Percentiles rank a stretch among this genome's conserved stretches.
Conservation (phyloP, 1,140 invertebrate genomes). For the Hetaerina americana region DNA sequence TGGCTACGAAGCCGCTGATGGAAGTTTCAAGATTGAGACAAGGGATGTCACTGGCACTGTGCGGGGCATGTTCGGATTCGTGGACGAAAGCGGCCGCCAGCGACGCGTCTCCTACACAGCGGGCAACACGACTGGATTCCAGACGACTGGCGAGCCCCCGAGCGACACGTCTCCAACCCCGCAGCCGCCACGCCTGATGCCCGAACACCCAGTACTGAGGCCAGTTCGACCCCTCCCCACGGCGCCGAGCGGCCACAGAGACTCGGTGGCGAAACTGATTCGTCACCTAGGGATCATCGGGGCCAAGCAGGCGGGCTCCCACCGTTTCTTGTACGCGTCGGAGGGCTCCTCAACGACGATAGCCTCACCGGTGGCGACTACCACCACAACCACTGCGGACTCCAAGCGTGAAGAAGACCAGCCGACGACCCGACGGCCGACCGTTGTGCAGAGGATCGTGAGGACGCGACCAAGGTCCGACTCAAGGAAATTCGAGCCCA, state of each 20-base stretch:
- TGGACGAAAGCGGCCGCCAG: conserved; percentile 20
- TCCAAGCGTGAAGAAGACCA: background rate
- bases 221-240: background rate
- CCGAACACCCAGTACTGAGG: background rate
- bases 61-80: conserved; percentile 32
- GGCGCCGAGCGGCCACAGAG: background rate
- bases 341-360: background rate
- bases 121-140: background rate
- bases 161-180: background rate
- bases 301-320: background rate
- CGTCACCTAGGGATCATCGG: background rate
- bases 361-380: background rate
- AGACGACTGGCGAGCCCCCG: background rate
- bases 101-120: background rate
- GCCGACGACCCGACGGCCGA: background rate
- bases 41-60: conserved; percentile 60
- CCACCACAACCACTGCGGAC: background rate
- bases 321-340: background rate
- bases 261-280: background rate
- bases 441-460: background rate
- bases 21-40: conserved; percentile 73
- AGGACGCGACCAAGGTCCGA: background rate
- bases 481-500: background rate
- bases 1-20: conserved; percentile 71
- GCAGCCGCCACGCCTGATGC: background rate